A percentile compares a stretch with the other conserved stretches of the same genome.
phyloP scores from a whole-genome alignment of 2,888 invertebrate species.

The Diogma glabrata region DNA sequence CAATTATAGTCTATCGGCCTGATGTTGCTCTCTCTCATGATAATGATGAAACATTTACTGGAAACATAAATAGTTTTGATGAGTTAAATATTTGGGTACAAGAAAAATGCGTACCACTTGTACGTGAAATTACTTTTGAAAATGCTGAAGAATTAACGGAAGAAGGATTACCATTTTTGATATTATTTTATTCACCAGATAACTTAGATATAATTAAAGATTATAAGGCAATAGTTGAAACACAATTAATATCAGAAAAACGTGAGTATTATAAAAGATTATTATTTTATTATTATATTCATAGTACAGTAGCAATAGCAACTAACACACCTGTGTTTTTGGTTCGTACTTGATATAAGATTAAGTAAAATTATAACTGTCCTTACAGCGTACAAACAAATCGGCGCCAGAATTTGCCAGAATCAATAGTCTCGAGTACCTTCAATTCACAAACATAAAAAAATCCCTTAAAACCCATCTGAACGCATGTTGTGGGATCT shows the following conservation, averaged over 20 bases:
- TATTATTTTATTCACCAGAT: slow-evolving; percentile 85
- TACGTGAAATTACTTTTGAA: slow-evolving; percentile 97
- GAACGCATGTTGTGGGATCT: too few relatives aligned
- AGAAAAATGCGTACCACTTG: slow-evolving; percentile 90
- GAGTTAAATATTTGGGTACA: slow-evolving; percentile 82
- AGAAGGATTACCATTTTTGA: slow-evolving; percentile 95
- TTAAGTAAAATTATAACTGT: too few relatives aligned
- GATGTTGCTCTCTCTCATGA: slow-evolving; percentile 69
- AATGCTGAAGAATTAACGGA: slow-evolving; percentile 99
- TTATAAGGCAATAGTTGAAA: slow-evolving; percentile 69
- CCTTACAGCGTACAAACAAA: too few relatives aligned
- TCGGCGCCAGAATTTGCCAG: too few relatives aligned
- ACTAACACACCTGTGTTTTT: too few relatives aligned
- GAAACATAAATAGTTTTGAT: slow-evolving; percentile 62
- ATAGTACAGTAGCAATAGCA: too few relatives aligned
- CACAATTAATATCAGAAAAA: slow-evolving; percentile 74
- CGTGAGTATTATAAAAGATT: slow-evolving; percentile 44
- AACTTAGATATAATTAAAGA: slow-evolving; percentile 70
- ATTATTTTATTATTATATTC: slow-evolving; percentile 11
- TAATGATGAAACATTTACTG: slow-evolving; percentile 72
- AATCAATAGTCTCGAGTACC: too few relatives aligned
- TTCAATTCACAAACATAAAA: too few relatives aligned
- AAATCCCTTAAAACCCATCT: too few relatives aligned
- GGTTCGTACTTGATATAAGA: too few relatives aligned
- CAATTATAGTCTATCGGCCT: slow-evolving; percentile 72